A percentile compares a stretch with the other conserved stretches of the same genome.
Conservation (phyloP, 2,113 vertebrate genomes). For the Dryoscopus gambensis region DNA sequence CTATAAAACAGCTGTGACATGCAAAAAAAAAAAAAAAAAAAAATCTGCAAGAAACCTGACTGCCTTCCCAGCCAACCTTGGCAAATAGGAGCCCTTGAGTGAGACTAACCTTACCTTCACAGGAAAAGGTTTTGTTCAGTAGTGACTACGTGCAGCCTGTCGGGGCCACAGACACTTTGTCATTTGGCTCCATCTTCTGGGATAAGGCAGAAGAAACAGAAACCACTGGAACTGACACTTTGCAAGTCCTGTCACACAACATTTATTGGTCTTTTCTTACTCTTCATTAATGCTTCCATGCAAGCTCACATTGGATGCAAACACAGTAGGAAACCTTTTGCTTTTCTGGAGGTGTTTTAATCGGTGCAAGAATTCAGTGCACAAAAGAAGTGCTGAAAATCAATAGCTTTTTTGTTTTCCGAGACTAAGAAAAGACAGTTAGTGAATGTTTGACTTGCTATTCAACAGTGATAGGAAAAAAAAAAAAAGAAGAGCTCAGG, state of each 20-base stretch:
- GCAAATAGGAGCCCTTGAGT: background rate
- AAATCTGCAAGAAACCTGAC: background rate
- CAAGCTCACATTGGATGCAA: background rate
- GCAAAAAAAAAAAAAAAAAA: background rate
- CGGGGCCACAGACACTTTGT: background rate
- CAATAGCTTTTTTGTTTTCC: constrained; percentile 18
- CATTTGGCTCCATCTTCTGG: constrained; percentile 57
- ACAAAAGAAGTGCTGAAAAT: constrained; percentile 3
- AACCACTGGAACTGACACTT: background rate
- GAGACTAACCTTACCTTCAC: background rate
- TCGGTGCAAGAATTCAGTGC: background rate
- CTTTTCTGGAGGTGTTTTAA: background rate
- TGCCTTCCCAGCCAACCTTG: background rate
- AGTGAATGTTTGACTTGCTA: constrained; percentile 15
- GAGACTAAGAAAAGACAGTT: constrained; percentile 3
- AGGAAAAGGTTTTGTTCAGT: background rate
- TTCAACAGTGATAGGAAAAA: background rate
- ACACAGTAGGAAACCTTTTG: background rate
- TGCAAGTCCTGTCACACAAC: background rate
- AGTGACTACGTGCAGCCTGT: background rate
- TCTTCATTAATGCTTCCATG: background rate
- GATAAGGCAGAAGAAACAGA: background rate
- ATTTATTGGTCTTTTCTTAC: background rate
- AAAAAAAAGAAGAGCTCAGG: background rate
- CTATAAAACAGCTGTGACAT: background rate